A percentile compares a stretch with the other conserved stretches of the same genome.
phyloP scores from a whole-genome alignment of 2,888 invertebrate genomes.

The Acronicta psi region DNA sequence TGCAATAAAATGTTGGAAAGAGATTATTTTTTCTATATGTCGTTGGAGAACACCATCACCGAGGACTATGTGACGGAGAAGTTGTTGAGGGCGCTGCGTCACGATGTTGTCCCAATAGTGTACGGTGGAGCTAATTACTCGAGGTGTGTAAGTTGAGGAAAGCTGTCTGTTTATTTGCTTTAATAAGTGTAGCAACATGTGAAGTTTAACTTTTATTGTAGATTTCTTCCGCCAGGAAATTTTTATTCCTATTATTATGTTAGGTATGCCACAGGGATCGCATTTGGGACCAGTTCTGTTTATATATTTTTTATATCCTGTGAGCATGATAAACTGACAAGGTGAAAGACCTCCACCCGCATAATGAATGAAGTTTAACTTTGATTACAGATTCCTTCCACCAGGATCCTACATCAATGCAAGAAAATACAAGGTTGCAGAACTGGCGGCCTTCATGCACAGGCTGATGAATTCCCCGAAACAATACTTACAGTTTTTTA shows the following conservation, averaged over 20 bases:
- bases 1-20: slow-evolving; percentile 78
- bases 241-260: no score
- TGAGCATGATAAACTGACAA: no score
- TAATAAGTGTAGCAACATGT: no score
- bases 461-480: slow-evolving; percentile 63
- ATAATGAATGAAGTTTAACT: no score
- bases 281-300: no score
- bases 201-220: no score
- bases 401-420: slow-evolving; percentile 79
- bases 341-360: no score
- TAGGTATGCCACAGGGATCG: no score
- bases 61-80: slow-evolving; percentile 88
- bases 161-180: no score
- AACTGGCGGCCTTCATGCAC: slow-evolving; percentile 70
- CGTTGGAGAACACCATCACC: slow-evolving; percentile 93
- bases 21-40: slow-evolving; percentile 92
- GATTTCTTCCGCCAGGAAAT: no score
- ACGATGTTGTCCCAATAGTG: slow-evolving; percentile 91
- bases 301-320: no score
- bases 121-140: slow-evolving; percentile 91
- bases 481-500: slow-evolving; percentile 69
- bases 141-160: slow-evolving; percentile 61
- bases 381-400: slow-evolving; percentile 76
- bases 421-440: slow-evolving; percentile 45
- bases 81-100: slow-evolving; percentile 89